phyloP scores from a whole-genome alignment of 2,113 vertebrate genomes.

The Rhombomys opimus region DNA sequence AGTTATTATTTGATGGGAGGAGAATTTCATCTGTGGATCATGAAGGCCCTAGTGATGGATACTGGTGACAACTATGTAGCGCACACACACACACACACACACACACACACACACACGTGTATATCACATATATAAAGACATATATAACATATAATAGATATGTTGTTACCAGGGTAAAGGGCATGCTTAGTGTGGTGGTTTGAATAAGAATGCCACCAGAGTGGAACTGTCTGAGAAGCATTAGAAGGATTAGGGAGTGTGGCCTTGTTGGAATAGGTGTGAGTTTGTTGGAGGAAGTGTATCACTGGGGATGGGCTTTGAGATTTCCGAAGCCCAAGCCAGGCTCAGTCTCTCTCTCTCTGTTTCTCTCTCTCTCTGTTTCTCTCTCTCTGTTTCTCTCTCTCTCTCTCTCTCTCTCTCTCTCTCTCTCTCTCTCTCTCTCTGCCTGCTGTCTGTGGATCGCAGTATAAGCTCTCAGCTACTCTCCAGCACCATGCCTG shows the following conservation, averaged over 20 bases:
- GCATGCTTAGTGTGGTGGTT: background rate
- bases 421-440: background rate
- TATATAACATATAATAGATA: too few relatives aligned
- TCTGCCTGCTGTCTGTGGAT: background rate
- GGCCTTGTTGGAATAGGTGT: background rate
- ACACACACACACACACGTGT: too few relatives aligned
- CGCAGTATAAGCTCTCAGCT: background rate
- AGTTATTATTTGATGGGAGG: too few relatives aligned
- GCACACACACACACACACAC: too few relatives aligned
- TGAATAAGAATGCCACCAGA: background rate
- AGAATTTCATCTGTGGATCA: background rate
- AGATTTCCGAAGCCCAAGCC: background rate
- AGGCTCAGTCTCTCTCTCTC: background rate
- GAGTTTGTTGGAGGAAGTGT: background rate
- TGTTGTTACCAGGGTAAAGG: background rate
- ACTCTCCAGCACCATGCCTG: background rate
- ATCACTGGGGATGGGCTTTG: background rate
- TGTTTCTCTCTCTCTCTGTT: background rate
- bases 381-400: background rate
- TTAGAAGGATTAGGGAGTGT: background rate
- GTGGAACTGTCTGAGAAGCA: background rate
- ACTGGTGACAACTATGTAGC: accelerated
- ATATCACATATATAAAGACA: too few relatives aligned
- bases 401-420: background rate
- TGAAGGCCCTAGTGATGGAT: background rate